These are phyloP conservation scores for Drosophila novamexicana DNA, from an alignment of 1,140 invertebrate species.

Conservation along the genomic window DNA sequence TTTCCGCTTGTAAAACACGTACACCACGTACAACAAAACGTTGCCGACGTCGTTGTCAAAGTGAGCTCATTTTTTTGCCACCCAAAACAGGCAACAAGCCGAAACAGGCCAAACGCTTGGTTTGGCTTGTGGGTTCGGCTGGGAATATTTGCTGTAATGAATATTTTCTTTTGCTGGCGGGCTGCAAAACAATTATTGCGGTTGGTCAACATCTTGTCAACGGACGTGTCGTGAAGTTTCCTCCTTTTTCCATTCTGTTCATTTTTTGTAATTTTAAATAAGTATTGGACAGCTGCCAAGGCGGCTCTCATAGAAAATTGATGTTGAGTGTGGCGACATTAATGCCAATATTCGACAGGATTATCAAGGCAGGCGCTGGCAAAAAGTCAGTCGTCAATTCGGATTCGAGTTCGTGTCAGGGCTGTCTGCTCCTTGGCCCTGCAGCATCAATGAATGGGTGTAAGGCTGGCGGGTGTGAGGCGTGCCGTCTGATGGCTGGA, in stretches of 20 bases:
- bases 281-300: conserved; percentile 67
- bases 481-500: conserved; percentile 8
- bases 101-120: conserved; percentile 16
- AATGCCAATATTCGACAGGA: conserved; percentile 66
- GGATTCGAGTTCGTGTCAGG: conserved; percentile 24
- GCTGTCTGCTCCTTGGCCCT: conserved; percentile 19
- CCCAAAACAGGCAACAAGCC: conserved; percentile 12
- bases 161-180: conserved; percentile 58
- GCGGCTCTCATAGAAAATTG: conserved; percentile 46
- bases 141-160: conserved; percentile 55
- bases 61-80: conserved; percentile 47
- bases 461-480: not conserved
- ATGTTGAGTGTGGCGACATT: conserved; percentile 60
- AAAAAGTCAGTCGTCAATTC: conserved; percentile 32
- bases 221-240: conserved; percentile 42
- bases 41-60: conserved; percentile 42
- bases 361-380: conserved; percentile 46
- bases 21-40: conserved; percentile 66
- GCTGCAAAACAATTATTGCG: conserved; percentile 65
- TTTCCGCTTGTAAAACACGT: conserved; percentile 80
- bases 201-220: conserved; percentile 67
- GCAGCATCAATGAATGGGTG: not conserved
- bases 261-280: conserved; percentile 37
- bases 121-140: conserved; percentile 37
- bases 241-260: conserved; percentile 40